These are phyloP conservation scores for Lagocephalus sceleratus DNA, from an alignment of 2,797 vertebrate species.

Conservation along the genomic window DNA sequence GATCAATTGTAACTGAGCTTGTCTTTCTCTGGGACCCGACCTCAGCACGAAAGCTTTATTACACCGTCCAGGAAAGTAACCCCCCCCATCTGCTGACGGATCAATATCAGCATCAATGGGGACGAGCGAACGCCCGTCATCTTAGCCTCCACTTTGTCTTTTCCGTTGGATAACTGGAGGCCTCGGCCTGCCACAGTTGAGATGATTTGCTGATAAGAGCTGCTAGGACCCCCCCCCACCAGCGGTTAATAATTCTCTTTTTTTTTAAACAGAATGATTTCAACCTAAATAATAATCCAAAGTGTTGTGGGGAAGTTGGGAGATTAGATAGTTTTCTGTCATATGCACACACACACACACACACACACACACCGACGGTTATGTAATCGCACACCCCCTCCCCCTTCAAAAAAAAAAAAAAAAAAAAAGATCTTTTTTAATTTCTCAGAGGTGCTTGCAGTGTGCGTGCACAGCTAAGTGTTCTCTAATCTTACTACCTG, in stretches of 20 bases:
- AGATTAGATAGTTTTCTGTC: conserved; percentile 1
- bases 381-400: not conserved
- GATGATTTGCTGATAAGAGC: conserved; percentile 27
- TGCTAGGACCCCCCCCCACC: conserved; percentile 7
- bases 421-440: conserved; percentile 5
- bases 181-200: conserved; percentile 31
- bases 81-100: conserved; percentile 19
- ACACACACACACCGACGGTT: conserved; percentile 21
- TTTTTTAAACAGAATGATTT: not conserved
- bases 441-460: conserved; percentile 32
- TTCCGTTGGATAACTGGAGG: conserved; percentile 36
- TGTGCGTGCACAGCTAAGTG: conserved; percentile 12
- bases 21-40: not conserved
- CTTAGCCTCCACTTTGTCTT: conserved; percentile 27
- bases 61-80: not conserved
- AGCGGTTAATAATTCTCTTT: conserved; percentile 14
- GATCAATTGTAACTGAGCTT: conserved; percentile 27
- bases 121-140: conserved; percentile 29
- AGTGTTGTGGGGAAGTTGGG: no score
- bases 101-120: conserved; percentile 19
- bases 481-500: conserved; percentile 46
- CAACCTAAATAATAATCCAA: not conserved
- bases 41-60: conserved; percentile 2
- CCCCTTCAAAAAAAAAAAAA: no score
- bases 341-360: conserved; percentile 16